Conservation (phyloP, 2,113 vertebrate genomes). For the Sporophila hypoxantha region DNA sequence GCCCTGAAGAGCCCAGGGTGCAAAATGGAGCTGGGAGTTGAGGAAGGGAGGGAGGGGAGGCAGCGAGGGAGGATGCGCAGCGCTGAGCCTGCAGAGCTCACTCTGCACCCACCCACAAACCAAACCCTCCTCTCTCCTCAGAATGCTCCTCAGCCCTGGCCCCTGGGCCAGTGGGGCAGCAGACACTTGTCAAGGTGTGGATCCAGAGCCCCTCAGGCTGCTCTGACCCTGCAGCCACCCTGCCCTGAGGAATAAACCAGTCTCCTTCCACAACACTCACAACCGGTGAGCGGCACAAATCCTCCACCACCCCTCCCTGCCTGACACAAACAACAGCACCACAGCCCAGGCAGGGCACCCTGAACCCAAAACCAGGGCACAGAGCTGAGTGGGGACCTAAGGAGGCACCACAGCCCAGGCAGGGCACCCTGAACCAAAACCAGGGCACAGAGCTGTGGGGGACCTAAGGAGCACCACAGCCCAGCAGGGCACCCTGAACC, state of each 20-base stretch:
- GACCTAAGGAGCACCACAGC: no score
- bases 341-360: not conserved
- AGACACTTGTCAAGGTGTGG: accelerated
- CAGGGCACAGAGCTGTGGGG: no score
- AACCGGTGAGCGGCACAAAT: not conserved
- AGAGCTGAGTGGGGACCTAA: not conserved
- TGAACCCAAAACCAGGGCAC: not conserved
- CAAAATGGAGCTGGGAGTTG: no score
- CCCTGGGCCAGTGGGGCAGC: no score
- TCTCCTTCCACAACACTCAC: not conserved
- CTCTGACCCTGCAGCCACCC: not conserved
- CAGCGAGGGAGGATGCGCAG: not conserved
- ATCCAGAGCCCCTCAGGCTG: not conserved
- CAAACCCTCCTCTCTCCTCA: not conserved
- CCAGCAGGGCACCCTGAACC: no score
- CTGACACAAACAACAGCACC: not conserved
- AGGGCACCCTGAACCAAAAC: no score
- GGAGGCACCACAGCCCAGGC: not conserved
- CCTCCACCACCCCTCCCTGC: not conserved
- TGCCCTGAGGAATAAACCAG: not conserved
- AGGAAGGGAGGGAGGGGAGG: not conserved
- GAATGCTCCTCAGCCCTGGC: not conserved
- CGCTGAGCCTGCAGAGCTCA: accelerated
- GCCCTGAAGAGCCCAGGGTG: no score
- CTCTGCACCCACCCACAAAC: not conserved